Evolutionary conservation across 2,797 vertebrate species (phyloP).

Genomic region (Gambelia wislizenii): DNA sequence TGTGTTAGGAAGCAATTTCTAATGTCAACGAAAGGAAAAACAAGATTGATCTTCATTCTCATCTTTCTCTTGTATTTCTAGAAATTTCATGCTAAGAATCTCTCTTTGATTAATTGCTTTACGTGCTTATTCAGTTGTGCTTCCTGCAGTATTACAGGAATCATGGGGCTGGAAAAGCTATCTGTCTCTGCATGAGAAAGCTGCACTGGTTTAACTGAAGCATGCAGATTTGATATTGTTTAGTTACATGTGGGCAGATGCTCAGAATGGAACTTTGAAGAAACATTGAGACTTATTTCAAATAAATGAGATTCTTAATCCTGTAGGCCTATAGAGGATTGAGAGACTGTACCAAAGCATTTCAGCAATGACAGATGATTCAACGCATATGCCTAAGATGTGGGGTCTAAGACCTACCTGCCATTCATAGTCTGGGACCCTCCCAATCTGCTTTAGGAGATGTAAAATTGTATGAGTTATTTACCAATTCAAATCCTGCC

Average conservation of each 20-base stretch:
- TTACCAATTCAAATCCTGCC: too few relatives aligned
- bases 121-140: constrained; percentile 64
- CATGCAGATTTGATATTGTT: constrained; percentile 19
- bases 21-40: constrained; percentile 21
- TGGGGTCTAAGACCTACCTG: not conserved
- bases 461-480: too few relatives aligned
- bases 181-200: constrained; percentile 31
- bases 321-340: not conserved
- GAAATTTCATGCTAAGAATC: constrained; percentile 87
- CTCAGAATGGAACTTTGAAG: constrained; percentile 1
- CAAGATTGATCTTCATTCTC: constrained; percentile 77
- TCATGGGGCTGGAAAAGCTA: constrained; percentile 29
- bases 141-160: constrained; percentile 59
- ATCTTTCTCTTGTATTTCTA: constrained; percentile 66
- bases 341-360: not conserved
- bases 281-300: constrained; percentile 20
- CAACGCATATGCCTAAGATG: not conserved
- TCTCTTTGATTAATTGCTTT: constrained; percentile 64
- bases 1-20: constrained; percentile 27
- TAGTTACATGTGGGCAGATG: constrained; percentile 27
- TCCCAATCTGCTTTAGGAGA: too few relatives aligned
- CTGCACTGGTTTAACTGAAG: constrained; percentile 17
- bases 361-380: not conserved
- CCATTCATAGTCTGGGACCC: not conserved
- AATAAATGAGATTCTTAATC: constrained; percentile 3